Conservation (phyloP, 2,888 invertebrate genomes). For the Hydraecia micacea region DNA sequence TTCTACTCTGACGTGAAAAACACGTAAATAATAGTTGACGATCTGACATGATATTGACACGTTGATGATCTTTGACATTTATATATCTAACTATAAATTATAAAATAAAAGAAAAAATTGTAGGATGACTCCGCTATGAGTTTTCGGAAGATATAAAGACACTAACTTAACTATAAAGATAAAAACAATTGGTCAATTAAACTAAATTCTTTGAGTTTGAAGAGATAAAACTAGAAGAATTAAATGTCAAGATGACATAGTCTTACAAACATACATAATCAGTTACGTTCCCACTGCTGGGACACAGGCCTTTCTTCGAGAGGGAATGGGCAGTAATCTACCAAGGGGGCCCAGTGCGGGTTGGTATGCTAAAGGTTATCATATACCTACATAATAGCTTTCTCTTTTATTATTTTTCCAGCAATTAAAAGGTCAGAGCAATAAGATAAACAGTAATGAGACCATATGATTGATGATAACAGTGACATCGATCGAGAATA, state of each 20-base stretch:
- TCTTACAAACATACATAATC: background rate
- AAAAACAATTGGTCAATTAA: background rate
- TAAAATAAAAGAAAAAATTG: background rate
- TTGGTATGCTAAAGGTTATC: constrained; percentile 8
- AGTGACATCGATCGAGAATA: constrained; percentile 26
- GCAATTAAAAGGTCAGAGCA: constrained; percentile 19
- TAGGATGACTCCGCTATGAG: no score
- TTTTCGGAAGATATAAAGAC: background rate
- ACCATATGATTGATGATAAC: constrained; percentile 31
- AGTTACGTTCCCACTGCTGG: background rate
- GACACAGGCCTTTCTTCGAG: no score
- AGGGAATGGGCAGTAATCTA: background rate
- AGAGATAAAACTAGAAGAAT: background rate
- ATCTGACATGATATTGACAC: background rate
- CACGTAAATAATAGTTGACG: background rate
- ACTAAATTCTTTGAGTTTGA: background rate
- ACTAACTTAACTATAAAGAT: background rate
- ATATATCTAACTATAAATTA: background rate
- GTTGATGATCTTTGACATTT: background rate
- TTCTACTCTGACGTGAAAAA: background rate
- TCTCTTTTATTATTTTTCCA: constrained; percentile 19
- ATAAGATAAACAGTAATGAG: constrained; percentile 36
- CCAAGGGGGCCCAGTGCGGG: background rate
- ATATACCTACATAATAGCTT: background rate
- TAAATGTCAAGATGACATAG: background rate